phyloP scores from a whole-genome alignment of 2,113 vertebrate species.

The Eira barbara region DNA sequence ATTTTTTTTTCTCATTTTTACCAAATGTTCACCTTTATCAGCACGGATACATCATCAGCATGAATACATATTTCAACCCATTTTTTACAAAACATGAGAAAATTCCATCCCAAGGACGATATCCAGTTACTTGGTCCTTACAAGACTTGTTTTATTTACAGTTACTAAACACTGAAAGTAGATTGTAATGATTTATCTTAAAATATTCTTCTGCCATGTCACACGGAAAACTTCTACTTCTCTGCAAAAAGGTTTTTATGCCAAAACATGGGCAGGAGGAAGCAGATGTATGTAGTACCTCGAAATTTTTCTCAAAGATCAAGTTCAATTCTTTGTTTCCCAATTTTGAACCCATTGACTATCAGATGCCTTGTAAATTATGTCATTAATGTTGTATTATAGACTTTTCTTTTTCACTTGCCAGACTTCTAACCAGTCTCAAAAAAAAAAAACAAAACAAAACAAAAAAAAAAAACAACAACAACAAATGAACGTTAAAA shows the following conservation, averaged over 20 bases:
- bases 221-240: constrained; percentile 52
- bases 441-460: constrained; percentile 46
- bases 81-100: constrained; percentile 16
- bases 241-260: not conserved
- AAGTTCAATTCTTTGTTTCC: not conserved
- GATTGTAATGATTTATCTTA: constrained; percentile 13
- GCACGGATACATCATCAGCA: constrained; percentile 37
- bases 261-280: not conserved
- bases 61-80: constrained; percentile 61
- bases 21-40: constrained; percentile 18
- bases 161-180: constrained; percentile 24
- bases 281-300: not conserved
- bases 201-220: constrained; percentile 31
- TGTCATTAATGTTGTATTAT: constrained; percentile 41
- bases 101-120: not conserved
- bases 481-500: constrained; percentile 37
- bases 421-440: constrained; percentile 54
- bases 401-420: constrained; percentile 39
- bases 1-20: constrained; percentile 53
- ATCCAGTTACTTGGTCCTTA: constrained; percentile 43
- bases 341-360: constrained; percentile 21
- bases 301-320: constrained; percentile 38
- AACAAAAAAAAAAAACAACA: not conserved
- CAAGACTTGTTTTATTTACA: constrained; percentile 9
- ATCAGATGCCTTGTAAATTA: constrained; percentile 4